A percentile compares a stretch with the other conserved stretches of the same genome.
phyloP scores from a whole-genome alignment of 2,888 invertebrate species.

The Sinelater perroti region DNA sequence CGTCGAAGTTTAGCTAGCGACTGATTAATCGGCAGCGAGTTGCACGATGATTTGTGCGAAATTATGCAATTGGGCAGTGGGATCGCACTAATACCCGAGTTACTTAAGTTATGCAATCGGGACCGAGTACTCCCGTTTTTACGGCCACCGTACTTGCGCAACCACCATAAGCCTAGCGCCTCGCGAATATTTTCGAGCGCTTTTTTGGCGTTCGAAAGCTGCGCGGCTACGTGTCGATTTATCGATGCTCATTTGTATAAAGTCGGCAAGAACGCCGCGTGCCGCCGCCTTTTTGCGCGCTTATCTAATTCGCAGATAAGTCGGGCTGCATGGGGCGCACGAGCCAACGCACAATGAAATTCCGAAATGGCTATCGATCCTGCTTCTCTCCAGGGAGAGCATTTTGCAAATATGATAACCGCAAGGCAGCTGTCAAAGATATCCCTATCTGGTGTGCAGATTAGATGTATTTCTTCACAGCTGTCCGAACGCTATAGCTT shows the following conservation, averaged over 20 bases:
- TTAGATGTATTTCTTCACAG: constrained; percentile 44
- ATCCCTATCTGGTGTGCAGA: constrained; percentile 33
- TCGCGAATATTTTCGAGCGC: no score
- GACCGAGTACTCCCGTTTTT: constrained; percentile 6
- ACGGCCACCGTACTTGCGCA: constrained; percentile 8
- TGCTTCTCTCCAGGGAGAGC: no score
- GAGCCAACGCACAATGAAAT: no score
- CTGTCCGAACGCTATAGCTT: constrained; percentile 58
- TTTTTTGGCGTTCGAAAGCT: constrained; percentile 1
- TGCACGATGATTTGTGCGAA: constrained; percentile 13
- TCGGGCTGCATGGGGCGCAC: no score
- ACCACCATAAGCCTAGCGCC: no score
- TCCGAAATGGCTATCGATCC: no score
- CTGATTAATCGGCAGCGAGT: constrained; percentile 16
- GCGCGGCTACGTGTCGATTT: no score
- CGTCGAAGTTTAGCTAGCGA: constrained; percentile 11
- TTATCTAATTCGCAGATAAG: no score
- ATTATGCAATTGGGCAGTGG: constrained; percentile 24
- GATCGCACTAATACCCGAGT: constrained; percentile 11
- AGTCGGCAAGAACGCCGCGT: no score
- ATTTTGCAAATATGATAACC: constrained; percentile 22
- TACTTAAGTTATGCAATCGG: constrained; percentile 17
- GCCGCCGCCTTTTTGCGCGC: no score
- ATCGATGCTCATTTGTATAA: no score
- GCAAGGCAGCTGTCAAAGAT: constrained; percentile 34